phyloP scores from a whole-genome alignment of 2,113 vertebrate species.

The Crocuta crocuta region DNA sequence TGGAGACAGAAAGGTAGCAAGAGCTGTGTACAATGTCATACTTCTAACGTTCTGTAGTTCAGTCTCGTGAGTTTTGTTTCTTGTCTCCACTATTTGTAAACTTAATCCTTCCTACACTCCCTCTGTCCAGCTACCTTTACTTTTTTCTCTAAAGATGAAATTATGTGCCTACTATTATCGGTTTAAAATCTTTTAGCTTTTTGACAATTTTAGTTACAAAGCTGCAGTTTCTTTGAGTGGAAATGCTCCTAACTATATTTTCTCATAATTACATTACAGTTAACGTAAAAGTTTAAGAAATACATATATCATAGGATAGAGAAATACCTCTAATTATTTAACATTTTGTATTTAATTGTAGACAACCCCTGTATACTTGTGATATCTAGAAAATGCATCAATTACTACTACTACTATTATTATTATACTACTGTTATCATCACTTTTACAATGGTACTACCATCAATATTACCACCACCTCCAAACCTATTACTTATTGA shows the following conservation, averaged over 20 bases:
- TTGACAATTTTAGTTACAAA: not conserved
- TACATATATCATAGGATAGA: not conserved
- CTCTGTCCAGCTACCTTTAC: not conserved
- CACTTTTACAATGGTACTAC: no score
- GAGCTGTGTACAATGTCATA: not conserved
- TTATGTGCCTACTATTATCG: not conserved
- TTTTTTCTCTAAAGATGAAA: not conserved
- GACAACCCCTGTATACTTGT: not conserved
- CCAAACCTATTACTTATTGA: not conserved
- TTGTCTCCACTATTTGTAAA: not conserved
- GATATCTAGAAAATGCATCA: not conserved
- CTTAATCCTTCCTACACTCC: no score
- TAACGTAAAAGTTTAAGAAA: not conserved
- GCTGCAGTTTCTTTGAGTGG: not conserved
- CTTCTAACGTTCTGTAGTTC: accelerated
- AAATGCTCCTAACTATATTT: not conserved
- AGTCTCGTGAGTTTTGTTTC: not conserved
- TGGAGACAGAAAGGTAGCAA: not conserved
- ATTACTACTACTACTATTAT: not conserved
- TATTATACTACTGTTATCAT: not conserved
- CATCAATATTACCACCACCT: not conserved
- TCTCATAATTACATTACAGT: not conserved
- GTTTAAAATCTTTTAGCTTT: not conserved
- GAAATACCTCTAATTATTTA: not conserved
- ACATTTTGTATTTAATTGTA: not conserved